These are phyloP conservation scores for Eupithecia inturbata DNA, from an alignment of 2,888 invertebrate species.

Conservation along the genomic window DNA sequence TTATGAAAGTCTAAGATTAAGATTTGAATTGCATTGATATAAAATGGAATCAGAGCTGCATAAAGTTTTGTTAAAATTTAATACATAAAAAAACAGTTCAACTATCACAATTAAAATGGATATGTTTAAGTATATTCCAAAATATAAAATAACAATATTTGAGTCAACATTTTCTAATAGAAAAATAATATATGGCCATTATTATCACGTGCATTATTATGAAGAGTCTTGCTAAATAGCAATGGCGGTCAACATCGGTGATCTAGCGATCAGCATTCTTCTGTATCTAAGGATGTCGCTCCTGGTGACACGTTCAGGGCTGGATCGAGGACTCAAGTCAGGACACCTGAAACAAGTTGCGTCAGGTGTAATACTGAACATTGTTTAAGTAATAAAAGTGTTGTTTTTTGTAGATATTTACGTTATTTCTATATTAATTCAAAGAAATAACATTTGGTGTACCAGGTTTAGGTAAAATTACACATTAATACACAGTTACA, in stretches of 20 bases:
- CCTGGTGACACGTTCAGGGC: conserved; percentile 10
- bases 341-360: conserved; percentile 22
- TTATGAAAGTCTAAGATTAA: too few species aligned
- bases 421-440: too few species aligned
- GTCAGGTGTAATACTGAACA: too few species aligned
- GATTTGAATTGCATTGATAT: too few species aligned
- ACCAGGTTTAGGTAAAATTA: too few species aligned
- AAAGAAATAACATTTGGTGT: too few species aligned
- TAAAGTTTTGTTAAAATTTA: not conserved
- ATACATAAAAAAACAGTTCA: not conserved
- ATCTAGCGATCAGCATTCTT: conserved; percentile 16
- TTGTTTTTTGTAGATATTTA: too few species aligned
- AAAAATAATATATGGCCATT: not conserved
- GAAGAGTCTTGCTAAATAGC: not conserved
- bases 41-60: not conserved
- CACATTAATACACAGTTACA: too few species aligned
- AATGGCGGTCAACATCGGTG: not conserved
- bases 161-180: not conserved
- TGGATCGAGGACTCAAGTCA: conserved; percentile 11
- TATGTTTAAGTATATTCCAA: not conserved
- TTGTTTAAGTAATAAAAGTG: too few species aligned
- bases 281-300: conserved; percentile 22
- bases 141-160: not conserved
- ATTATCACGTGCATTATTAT: too few species aligned
- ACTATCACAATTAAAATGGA: not conserved